These are phyloP conservation scores for Nymphalis c-album DNA, from an alignment of 2,888 invertebrate species.

Conservation along the genomic window DNA sequence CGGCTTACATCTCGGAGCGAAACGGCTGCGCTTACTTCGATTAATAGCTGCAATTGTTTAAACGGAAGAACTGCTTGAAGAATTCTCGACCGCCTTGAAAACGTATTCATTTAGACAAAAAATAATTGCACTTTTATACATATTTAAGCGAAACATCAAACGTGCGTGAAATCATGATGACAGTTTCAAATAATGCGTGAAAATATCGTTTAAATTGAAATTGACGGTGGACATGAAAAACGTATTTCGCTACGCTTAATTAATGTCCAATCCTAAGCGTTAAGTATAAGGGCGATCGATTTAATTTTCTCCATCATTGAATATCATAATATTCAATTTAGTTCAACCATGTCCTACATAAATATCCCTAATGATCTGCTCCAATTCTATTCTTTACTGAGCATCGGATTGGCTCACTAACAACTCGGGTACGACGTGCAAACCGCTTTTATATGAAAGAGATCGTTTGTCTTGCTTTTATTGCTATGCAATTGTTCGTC, in stretches of 20 bases:
- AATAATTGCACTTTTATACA: conserved; percentile 11
- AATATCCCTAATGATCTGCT: conserved; percentile 39
- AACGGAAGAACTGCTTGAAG: not conserved
- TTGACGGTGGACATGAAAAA: conserved; percentile 15
- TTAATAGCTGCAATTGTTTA: conserved; percentile 23
- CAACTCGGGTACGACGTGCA: conserved; percentile 51
- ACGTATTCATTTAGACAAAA: not conserved
- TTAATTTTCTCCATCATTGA: conserved; percentile 20
- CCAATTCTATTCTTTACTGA: conserved; percentile 39
- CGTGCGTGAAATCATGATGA: conserved; percentile 20
- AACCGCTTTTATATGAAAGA: conserved; percentile 55
- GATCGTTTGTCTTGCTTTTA: conserved; percentile 63
- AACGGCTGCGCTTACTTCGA: conserved; percentile 11
- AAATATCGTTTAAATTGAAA: conserved; percentile 24
- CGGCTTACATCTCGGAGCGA: conserved; percentile 25
- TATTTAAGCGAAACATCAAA: not conserved
- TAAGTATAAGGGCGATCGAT: conserved; percentile 31
- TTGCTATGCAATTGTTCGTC: conserved; percentile 53
- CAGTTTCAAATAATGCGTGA: conserved; percentile 28
- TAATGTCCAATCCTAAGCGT: conserved; percentile 28
- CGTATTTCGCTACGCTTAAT: conserved; percentile 22
- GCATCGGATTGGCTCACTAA: conserved; percentile 31
- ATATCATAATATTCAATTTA: conserved; percentile 28
- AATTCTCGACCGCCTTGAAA: conserved; percentile 14
- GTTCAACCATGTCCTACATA: conserved; percentile 27